Evolutionary conservation across 2,113 vertebrate species (phyloP).

Genomic region (Corythaixoides concolor): DNA sequence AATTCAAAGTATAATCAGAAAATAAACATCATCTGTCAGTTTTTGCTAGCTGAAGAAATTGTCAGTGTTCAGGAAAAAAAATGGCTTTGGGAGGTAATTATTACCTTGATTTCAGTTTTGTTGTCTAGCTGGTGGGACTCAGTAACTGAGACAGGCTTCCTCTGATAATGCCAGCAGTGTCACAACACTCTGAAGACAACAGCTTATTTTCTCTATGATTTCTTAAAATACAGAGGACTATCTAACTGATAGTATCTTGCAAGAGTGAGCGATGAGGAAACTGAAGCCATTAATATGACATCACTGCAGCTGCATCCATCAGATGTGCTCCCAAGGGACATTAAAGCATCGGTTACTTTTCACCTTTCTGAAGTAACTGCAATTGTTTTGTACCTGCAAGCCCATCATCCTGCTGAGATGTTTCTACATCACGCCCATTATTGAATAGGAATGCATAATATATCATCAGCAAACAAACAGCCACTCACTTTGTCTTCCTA

Average conservation of each 20-base stretch:
- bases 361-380: slow-evolving; percentile 1
- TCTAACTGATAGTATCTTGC: neutral
- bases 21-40: neutral
- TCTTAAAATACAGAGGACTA: neutral
- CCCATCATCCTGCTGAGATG: neutral
- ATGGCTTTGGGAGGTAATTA: neutral
- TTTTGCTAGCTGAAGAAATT: neutral
- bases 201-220: slow-evolving; percentile 2
- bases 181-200: neutral
- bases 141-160: neutral
- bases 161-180: neutral
- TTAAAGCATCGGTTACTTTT: neutral
- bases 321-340: neutral
- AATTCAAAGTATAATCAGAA: neutral
- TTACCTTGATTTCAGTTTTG: neutral
- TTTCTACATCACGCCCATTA: neutral
- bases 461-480: neutral
- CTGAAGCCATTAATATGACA: neutral
- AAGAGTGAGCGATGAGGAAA: neutral
- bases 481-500: neutral
- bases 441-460: neutral
- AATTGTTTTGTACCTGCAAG: neutral
- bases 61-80: neutral
- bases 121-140: neutral
- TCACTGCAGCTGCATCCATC: neutral